Evolutionary conservation across 2,797 vertebrate species (phyloP).

Genomic region (Pagetopsis macropterus): DNA sequence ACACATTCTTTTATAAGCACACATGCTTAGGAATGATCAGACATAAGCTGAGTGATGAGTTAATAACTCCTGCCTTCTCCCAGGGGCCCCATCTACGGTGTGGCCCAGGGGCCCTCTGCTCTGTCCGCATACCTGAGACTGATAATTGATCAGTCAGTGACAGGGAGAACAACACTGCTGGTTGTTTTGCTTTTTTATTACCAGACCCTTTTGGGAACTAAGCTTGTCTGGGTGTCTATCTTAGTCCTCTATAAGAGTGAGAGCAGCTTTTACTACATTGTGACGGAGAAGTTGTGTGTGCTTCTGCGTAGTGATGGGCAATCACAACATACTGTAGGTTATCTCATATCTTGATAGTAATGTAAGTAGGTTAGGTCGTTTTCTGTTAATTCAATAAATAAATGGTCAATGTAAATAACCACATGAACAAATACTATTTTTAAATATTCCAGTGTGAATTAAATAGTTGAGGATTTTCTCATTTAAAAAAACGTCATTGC

Average conservation of each 20-base stretch:
- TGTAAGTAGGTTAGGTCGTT: too few species aligned
- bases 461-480: too few species aligned
- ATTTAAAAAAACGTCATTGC: too few species aligned
- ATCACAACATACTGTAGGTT: too few species aligned
- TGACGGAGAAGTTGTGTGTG: slow-evolving; percentile 5
- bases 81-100: slow-evolving; percentile 15
- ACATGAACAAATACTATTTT: too few species aligned
- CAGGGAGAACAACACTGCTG: slow-evolving; percentile 21
- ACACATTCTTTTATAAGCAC: slow-evolving; percentile 4
- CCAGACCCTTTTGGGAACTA: not conserved
- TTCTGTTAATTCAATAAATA: too few species aligned
- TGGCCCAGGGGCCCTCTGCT: slow-evolving; percentile 26
- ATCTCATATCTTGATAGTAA: too few species aligned
- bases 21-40: slow-evolving; percentile 24
- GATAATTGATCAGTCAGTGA: slow-evolving; percentile 40
- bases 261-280: slow-evolving; percentile 8
- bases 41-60: slow-evolving; percentile 53
- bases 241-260: slow-evolving; percentile 6
- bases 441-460: too few species aligned
- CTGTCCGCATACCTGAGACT: slow-evolving; percentile 46
- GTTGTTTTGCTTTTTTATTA: slow-evolving; percentile 30
- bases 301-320: not conserved
- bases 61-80: slow-evolving; percentile 44
- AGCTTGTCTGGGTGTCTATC: not conserved
- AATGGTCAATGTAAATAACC: too few species aligned